These are phyloP conservation scores for Trichosurus vulpecula DNA, from an alignment of 2,797 vertebrate species.

Conservation along the genomic window DNA sequence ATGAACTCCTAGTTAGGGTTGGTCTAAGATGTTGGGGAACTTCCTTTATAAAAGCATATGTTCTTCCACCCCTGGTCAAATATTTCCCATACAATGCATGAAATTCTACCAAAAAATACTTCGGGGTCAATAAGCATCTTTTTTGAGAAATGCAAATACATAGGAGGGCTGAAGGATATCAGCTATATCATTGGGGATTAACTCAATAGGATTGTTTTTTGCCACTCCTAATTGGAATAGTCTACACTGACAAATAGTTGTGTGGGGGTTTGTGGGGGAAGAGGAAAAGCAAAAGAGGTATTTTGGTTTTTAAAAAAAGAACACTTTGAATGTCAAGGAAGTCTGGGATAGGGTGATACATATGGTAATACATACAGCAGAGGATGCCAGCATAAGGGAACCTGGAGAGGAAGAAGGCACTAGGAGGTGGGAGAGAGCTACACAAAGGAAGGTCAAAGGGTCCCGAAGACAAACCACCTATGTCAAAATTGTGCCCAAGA, in stretches of 20 bases:
- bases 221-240: slow-evolving; percentile 26
- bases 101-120: slow-evolving; percentile 32
- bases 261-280: neutral
- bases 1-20: neutral
- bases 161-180: neutral
- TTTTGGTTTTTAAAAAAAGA: neutral
- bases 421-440: neutral
- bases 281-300: neutral
- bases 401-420: neutral
- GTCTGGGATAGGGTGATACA: neutral
- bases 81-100: neutral
- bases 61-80: neutral
- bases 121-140: slow-evolving; percentile 1
- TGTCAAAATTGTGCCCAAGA: neutral
- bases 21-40: neutral
- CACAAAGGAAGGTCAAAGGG: neutral
- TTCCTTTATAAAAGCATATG: neutral
- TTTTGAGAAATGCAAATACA: slow-evolving; percentile 44
- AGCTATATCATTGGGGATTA: slow-evolving; percentile 15
- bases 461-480: slow-evolving; percentile 8
- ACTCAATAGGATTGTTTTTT: slow-evolving; percentile 14
- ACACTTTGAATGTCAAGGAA: neutral
- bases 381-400: slow-evolving; percentile 3
- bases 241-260: neutral
- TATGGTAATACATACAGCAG: neutral